A percentile compares a stretch with the other conserved stretches of the same genome.
Conservation (phyloP, 1,140 invertebrate species). For the Drosophila sechellia region DNA sequence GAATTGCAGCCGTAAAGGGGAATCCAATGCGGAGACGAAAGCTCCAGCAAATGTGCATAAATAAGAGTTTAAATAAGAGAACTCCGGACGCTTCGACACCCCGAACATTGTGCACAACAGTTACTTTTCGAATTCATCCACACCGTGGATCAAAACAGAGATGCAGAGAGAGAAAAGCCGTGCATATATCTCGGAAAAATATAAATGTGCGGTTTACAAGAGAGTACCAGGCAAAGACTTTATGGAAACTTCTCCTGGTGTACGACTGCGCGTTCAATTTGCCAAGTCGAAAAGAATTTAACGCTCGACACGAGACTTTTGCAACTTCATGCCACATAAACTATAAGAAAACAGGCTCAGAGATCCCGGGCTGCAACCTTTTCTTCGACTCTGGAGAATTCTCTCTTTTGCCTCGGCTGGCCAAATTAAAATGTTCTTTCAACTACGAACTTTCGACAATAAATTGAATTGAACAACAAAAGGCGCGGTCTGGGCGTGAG, state of each 20-base stretch:
- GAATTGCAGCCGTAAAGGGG: slow-evolving; percentile 14
- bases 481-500: slow-evolving; percentile 30
- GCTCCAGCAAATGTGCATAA: slow-evolving; percentile 58
- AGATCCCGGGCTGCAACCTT: slow-evolving; percentile 33
- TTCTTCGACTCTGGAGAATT: slow-evolving; percentile 12
- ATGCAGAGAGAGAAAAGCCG: slow-evolving; percentile 10
- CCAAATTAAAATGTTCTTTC: slow-evolving; percentile 84
- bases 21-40: slow-evolving; percentile 17
- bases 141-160: slow-evolving; percentile 11
- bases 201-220: not conserved
- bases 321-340: slow-evolving; percentile 74
- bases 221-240: not conserved
- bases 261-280: slow-evolving; percentile 64
- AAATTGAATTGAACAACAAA: slow-evolving; percentile 84
- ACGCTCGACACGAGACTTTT: slow-evolving; percentile 64
- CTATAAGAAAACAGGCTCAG: slow-evolving; percentile 70
- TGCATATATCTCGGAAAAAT: no score
- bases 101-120: slow-evolving; percentile 59
- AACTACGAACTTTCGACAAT: slow-evolving; percentile 84
- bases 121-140: slow-evolving; percentile 58
- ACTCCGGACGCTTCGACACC: slow-evolving; percentile 61
- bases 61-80: slow-evolving; percentile 77
- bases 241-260: slow-evolving; percentile 4
- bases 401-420: slow-evolving; percentile 21
- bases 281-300: slow-evolving; percentile 70